Conservation (phyloP, 2,797 vertebrate species). For the Sebastes iracundus region DNA sequence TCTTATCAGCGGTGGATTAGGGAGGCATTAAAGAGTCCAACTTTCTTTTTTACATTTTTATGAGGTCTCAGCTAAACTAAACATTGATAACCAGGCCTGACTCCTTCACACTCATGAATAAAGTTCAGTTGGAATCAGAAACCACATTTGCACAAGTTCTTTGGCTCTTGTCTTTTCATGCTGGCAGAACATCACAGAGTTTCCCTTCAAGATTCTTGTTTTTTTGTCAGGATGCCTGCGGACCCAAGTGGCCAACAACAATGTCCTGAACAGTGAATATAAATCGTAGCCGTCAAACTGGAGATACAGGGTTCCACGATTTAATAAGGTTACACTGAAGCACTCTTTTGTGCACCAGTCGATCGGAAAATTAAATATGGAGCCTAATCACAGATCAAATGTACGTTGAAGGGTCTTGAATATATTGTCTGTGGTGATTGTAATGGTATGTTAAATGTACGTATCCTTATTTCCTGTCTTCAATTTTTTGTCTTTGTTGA, state of each 20-base stretch:
- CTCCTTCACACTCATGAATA: constrained; percentile 49
- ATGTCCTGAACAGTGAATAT: neutral
- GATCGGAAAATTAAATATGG: no score
- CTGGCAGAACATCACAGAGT: constrained; percentile 15
- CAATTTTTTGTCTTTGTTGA: no score
- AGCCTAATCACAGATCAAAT: no score
- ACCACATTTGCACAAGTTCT: constrained; percentile 25
- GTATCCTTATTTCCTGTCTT: no score
- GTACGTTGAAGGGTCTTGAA: no score
- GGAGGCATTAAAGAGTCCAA: constrained; percentile 62
- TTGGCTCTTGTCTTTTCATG: constrained; percentile 13
- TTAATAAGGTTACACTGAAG: no score
- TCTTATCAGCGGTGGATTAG: constrained; percentile 70
- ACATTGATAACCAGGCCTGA: constrained; percentile 56
- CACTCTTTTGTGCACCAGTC: no score
- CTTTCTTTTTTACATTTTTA: constrained; percentile 61
- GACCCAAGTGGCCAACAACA: neutral
- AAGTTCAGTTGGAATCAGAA: constrained; percentile 54
- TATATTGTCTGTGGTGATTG: no score
- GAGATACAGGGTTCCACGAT: no score
- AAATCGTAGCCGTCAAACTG: neutral
- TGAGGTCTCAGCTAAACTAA: constrained; percentile 67
- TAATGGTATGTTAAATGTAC: no score
- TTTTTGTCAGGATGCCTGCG: neutral
- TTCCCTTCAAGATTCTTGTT: neutral